Base-by-base conservation (phyloP, 2,797 vertebrate genomes). In the Eulemur rubriventer region DNA sequence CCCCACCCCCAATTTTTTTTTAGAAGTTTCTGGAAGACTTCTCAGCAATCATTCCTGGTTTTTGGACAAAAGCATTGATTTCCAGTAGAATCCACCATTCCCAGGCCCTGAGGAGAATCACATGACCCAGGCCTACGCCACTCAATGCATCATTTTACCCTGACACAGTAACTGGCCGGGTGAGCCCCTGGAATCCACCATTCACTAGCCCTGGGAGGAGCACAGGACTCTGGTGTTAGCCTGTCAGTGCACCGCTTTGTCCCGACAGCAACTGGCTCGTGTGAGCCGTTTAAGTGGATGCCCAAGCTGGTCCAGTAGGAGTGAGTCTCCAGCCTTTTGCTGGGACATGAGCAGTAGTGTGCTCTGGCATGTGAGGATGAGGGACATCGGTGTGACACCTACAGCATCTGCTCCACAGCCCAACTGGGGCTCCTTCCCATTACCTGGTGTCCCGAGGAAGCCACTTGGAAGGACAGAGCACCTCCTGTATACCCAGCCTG, bases 331-430 rank as follows among this genome's bases (percentile, higher is more conserved):
- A 46, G 75, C 3, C 22, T 43, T 43, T 57, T 2, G 57, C 63
- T 90, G 69, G 76, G 57, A 43, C 9, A 4, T 8, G 41, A 43
- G 59, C 13, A 46, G 52, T 16, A 35, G 24, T 0, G 0, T 14
- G 57, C 24, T 86, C 41, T 3, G 4, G 13, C 20, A 2, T 0
- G 41, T 1, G 9, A 61, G 20, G 30, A 18, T 1, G 1, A n/a
- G 4, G 16, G 10, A 5, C 3, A 18, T 1, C 30, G 35, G 7
- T 24, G 14, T 18, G 11, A 46, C 22, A 26, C 6, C 14, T 1
- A 6, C 0, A 1, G n/a, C 0, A 0, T 46, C 24, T 4, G 22
- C 0, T 13, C 38, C 24, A 1, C 1, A 1, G 48, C 7, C 55
- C 5, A 2, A 4, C 9, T 1, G n/a, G 6, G n/a, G 20, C 14